Evolutionary conservation across 2,888 invertebrate genomes (phyloP).

Genomic region (Desoria tigrina): DNA sequence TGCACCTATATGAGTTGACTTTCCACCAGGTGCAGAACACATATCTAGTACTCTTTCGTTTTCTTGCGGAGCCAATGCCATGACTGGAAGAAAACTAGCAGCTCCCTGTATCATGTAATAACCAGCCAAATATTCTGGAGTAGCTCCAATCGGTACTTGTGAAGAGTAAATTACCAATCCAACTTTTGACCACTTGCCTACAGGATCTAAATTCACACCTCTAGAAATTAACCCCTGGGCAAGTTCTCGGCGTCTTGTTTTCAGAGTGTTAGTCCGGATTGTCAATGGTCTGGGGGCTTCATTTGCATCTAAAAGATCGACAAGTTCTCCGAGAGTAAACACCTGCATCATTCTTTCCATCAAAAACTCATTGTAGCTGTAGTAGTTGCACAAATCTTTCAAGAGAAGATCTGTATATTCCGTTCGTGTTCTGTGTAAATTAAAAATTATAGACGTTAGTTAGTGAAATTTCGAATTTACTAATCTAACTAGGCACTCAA

Average conservation of each 20-base stretch:
- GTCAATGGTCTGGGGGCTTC: constrained; percentile 93
- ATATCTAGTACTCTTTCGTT: constrained; percentile 92
- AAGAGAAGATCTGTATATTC: constrained; percentile 80
- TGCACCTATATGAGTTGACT: constrained; percentile 86
- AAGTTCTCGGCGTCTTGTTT: constrained; percentile 85
- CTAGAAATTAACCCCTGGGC: constrained; percentile 93
- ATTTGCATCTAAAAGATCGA: constrained; percentile 94
- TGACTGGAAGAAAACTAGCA: constrained; percentile 94
- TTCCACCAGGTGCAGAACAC: constrained; percentile 98
- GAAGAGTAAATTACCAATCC: constrained; percentile 95
- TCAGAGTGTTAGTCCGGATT: constrained; percentile 91
- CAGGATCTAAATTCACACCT: constrained; percentile 96
- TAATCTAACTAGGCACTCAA: neutral
- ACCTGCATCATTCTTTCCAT: constrained; percentile 90
- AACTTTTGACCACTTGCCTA: constrained; percentile 98
- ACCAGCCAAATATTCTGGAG: constrained; percentile 97
- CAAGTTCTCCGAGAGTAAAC: constrained; percentile 79
- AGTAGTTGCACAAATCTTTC: constrained; percentile 87
- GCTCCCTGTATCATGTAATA: constrained; percentile 93
- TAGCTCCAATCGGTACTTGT: constrained; percentile 95
- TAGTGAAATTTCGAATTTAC: neutral
- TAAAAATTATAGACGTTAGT: neutral
- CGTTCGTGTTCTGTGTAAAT: constrained; percentile 64
- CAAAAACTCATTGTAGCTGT: constrained; percentile 94
- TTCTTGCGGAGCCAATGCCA: constrained; percentile 96